phyloP scores from a whole-genome alignment of 2,888 invertebrate species.

The Tribolium freemani region DNA sequence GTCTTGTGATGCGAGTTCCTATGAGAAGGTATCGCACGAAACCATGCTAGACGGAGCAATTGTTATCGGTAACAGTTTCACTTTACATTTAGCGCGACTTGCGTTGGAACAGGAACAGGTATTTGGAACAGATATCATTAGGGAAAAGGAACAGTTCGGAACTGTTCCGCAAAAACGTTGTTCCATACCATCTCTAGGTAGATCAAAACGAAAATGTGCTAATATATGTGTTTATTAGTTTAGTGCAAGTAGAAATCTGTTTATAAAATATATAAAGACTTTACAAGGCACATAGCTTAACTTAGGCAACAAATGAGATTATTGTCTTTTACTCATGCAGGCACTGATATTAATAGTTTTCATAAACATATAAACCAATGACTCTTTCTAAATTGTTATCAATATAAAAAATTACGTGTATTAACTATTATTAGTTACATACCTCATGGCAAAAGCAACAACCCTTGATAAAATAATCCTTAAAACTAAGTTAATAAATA shows the following conservation, averaged over 20 bases:
- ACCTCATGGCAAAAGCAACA: constrained; percentile 55
- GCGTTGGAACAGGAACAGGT: no score
- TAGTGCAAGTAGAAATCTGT: constrained; percentile 31
- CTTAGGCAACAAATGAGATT: constrained; percentile 43
- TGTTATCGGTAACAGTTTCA: no score
- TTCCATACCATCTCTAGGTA: no score
- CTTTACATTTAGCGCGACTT: no score
- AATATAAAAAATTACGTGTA: constrained; percentile 16
- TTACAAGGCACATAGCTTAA: constrained; percentile 33
- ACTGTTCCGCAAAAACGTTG: no score
- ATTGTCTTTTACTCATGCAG: constrained; percentile 52
- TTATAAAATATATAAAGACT: constrained; percentile 43
- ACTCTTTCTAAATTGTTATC: constrained; percentile 8
- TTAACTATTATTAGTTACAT: constrained; percentile 40
- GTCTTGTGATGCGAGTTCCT: no score
- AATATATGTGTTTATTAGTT: constrained; percentile 25
- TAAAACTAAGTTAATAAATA: constrained; percentile 51
- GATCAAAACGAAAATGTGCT: not conserved
- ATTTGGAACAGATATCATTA: no score
- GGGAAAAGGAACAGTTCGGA: no score
- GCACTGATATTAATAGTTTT: constrained; percentile 33
- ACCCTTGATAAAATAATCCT: constrained; percentile 41
- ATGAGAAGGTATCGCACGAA: no score
- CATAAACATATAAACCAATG: constrained; percentile 26
- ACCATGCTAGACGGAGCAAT: no score